phyloP scores from a whole-genome alignment of 2,113 vertebrate genomes.

The Arenaria interpres region DNA sequence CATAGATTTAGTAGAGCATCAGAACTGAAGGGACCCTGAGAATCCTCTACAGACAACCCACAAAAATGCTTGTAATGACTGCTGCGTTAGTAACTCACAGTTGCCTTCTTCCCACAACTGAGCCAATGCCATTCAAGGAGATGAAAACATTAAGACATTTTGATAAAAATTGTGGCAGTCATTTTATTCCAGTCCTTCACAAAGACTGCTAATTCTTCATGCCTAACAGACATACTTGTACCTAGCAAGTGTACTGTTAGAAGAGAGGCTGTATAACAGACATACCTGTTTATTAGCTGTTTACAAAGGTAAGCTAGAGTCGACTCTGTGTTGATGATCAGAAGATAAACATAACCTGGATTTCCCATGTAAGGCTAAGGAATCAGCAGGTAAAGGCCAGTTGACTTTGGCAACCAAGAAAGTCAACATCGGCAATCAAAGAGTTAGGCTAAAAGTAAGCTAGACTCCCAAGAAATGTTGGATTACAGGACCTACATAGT shows the following conservation, averaged over 20 bases:
- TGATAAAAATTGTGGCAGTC: background rate
- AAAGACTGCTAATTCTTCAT: background rate
- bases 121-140: background rate
- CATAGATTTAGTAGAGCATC: background rate
- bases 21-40: background rate
- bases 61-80: background rate
- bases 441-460: background rate
- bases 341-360: background rate
- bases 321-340: background rate
- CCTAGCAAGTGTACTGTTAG: background rate
- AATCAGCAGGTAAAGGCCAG: background rate
- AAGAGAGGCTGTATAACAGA: background rate
- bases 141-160: background rate
- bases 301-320: background rate
- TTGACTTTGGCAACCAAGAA: background rate
- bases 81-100: background rate
- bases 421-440: background rate
- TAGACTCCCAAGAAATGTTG: background rate
- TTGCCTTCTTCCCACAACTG: background rate
- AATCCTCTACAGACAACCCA: background rate
- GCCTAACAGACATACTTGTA: background rate
- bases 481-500: background rate
- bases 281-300: background rate
- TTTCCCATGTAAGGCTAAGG: background rate
- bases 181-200: background rate